phyloP scores from a whole-genome alignment of 1,140 invertebrate genomes.

The Lutraria rhynchaena region DNA sequence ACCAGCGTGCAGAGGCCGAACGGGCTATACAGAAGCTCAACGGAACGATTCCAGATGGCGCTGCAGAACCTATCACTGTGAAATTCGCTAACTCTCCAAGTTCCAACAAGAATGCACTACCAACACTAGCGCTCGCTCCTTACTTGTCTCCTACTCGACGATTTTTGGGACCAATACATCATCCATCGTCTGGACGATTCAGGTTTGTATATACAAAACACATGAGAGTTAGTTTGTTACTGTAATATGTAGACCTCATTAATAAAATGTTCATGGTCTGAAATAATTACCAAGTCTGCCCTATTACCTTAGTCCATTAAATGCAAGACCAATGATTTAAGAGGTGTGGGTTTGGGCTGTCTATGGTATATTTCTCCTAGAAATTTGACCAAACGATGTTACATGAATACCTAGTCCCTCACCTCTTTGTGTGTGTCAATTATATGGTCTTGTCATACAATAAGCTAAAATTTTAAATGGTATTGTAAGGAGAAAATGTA shows the following conservation, averaged over 20 bases:
- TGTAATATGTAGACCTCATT: neutral
- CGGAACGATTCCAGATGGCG: constrained; percentile 95
- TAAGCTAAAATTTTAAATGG: no score
- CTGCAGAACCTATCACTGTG: constrained; percentile 98
- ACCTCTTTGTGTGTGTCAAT: no score
- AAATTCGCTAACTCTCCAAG: constrained; percentile 97
- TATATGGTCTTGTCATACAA: no score
- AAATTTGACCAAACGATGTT: no score
- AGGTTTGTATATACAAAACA: constrained; percentile 88
- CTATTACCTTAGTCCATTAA: no score
- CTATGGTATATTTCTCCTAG: no score
- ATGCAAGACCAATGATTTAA: no score
- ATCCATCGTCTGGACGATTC: constrained; percentile 93
- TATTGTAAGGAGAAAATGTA: no score
- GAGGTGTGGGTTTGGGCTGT: no score
- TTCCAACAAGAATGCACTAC: constrained; percentile 79
- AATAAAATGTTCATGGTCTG: neutral
- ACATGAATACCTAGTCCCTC: no score
- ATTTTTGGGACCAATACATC: constrained; percentile 96
- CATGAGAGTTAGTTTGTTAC: neutral
- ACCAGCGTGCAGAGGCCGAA: constrained; percentile 98
- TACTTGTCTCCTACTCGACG: constrained; percentile 89
- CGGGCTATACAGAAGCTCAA: constrained; percentile 98
- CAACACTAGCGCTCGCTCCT: constrained; percentile 85
- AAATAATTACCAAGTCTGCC: no score